These are phyloP conservation scores for Latrodectus hesperus DNA, from an alignment of 2,888 invertebrate genomes.

Conservation along the genomic window DNA sequence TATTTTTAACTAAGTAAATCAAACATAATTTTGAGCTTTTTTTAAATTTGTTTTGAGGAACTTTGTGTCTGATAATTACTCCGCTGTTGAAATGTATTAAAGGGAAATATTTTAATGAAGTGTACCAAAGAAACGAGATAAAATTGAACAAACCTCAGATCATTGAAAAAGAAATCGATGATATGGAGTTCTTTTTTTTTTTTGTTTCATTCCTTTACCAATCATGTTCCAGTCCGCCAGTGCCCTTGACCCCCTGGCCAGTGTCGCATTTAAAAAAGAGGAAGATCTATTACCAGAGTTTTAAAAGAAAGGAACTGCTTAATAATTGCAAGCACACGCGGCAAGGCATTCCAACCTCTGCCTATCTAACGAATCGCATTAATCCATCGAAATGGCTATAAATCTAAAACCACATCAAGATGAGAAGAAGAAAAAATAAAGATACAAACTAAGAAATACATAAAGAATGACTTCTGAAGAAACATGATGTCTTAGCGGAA, in stretches of 20 bases:
- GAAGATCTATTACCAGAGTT: slow-evolving; percentile 44
- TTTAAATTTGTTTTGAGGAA: no score
- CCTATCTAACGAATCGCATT: slow-evolving; percentile 58
- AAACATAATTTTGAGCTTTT: no score
- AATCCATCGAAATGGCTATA: slow-evolving; percentile 66
- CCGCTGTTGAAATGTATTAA: no score
- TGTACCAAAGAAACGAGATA: not conserved
- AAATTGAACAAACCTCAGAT: slow-evolving; percentile 4
- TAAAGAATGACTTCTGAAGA: slow-evolving; percentile 56
- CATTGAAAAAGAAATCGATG: slow-evolving; percentile 19
- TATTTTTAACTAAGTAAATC: no score
- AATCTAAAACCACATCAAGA: slow-evolving; percentile 48
- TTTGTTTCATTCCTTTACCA: not conserved
- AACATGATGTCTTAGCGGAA: not conserved
- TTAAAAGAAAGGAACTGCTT: slow-evolving; percentile 27
- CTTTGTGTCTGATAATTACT: no score
- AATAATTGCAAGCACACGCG: slow-evolving; percentile 63
- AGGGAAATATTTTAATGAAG: not conserved
- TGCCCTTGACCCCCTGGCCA: slow-evolving; percentile 43
- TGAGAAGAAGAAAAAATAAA: not conserved
- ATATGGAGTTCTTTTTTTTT: not conserved
- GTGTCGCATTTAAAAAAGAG: slow-evolving; percentile 13
- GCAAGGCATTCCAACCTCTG: slow-evolving; percentile 44
- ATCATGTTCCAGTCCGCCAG: not conserved
- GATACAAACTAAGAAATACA: slow-evolving; percentile 10